Conservation (phyloP, 92 coral and sea anemone genomes). For the Porites rus region DNA sequence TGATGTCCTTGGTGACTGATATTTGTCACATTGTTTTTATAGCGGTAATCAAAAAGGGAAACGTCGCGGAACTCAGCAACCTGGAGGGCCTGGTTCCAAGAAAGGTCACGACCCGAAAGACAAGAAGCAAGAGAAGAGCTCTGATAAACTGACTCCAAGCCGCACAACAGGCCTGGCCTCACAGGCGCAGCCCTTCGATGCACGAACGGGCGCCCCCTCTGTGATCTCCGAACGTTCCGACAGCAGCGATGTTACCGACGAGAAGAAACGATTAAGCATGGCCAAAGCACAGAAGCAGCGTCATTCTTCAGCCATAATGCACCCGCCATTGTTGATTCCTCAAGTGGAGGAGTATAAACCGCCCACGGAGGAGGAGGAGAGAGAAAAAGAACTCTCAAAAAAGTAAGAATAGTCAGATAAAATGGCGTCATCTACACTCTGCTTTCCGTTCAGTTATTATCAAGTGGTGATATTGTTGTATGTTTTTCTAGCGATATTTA, state of each 20-base stretch:
- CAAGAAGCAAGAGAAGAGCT: slow-evolving; percentile 91
- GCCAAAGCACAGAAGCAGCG: slow-evolving; percentile 80
- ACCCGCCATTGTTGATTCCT: slow-evolving; percentile 50
- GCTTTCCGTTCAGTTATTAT: too few relatives aligned
- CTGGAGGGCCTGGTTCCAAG: slow-evolving; percentile 72
- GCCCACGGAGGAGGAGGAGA: slow-evolving; percentile 90
- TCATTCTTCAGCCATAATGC: slow-evolving; percentile 78
- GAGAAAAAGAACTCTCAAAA: slow-evolving; percentile 87
- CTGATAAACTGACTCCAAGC: slow-evolving; percentile 88
- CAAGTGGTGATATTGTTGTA: too few relatives aligned
- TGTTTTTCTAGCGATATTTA: too few relatives aligned
- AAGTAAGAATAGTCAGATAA: slow-evolving; percentile 58
- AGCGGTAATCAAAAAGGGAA: slow-evolving; percentile 87
- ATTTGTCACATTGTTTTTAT: neutral
- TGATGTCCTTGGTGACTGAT: neutral
- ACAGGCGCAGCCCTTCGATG: slow-evolving; percentile 71
- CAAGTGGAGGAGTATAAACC: slow-evolving; percentile 70
- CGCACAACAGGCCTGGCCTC: slow-evolving; percentile 79
- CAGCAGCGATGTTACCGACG: slow-evolving; percentile 92
- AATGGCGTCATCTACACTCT: too few relatives aligned
- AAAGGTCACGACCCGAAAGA: slow-evolving; percentile 88
- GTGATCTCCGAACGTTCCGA: slow-evolving; percentile 97
- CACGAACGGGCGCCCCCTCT: slow-evolving; percentile 95
- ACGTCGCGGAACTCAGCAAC: slow-evolving; percentile 82
- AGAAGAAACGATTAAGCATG: slow-evolving; percentile 79